Evolutionary conservation across 2,797 vertebrate species (phyloP), one percentile per base, ranked within the genome.

Genomic region (Phrynocephalus guinanensis): DNA sequence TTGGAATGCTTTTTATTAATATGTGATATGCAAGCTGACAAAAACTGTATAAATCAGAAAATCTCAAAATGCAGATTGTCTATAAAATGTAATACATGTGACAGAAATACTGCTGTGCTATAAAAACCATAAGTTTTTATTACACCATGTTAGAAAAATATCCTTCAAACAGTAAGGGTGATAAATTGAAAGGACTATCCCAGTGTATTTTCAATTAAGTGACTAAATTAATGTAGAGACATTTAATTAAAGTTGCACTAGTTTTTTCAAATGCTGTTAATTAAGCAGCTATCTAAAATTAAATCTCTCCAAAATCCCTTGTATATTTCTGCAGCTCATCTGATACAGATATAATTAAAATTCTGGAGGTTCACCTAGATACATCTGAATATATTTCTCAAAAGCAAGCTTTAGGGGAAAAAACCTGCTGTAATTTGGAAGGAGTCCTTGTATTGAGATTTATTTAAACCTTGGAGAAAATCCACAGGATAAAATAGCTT

Each of bases 251-350:
- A 96, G 91, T 89, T 94, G 86, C 88, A 93, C 92, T 94, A 92
- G 90, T 96, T 97, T 96, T 96, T 95, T 92, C 93, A 96, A 96
- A 96, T 96, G 91, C 93, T 92, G 95, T 96, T 97, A 97, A 97
- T 97, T 96, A 96, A 89, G 88, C 83, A 86, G 67, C 92, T 96
- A 96, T 97, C 96, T 96, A 96, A 96, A 97, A 97, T 96, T 95
- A 96, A 97, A 97, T 97, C 96, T 96, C 90, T 95, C 70, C 89
- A 92, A 48, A 96, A 94, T 68, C 84, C 30, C 84, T 95, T 96
- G 95, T 95, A 93, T 89, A 88, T 93, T 96, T 95, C 91, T 95
- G 93, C 91, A 92, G 91, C 94, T 95, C 94, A 95, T 96, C 95
- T 96, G 95, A 97, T 96, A 94, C 83, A 95, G 90, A 93, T 90